phyloP scores from a whole-genome alignment of 2,113 vertebrate species.

The Elephantulus edwardii region DNA sequence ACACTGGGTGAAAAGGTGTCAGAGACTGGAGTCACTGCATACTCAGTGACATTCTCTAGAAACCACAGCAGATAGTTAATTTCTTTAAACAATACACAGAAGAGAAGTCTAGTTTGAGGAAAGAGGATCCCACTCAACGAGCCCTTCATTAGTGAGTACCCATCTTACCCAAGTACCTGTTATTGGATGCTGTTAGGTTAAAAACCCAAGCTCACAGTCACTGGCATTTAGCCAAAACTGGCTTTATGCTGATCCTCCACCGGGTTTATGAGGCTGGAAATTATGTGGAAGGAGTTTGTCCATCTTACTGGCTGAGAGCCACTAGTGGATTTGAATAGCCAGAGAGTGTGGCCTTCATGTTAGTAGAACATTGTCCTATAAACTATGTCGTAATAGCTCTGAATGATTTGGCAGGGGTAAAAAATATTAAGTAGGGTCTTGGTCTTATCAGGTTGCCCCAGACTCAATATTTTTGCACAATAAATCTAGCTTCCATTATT shows the following conservation, averaged over 20 bases:
- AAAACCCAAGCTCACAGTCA: too few relatives aligned
- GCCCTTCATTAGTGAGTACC: neutral
- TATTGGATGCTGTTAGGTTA: neutral
- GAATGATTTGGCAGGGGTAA: too few relatives aligned
- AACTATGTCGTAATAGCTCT: too few relatives aligned
- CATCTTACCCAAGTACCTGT: neutral
- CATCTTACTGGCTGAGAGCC: too few relatives aligned
- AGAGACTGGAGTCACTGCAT: slow-evolving; percentile 43
- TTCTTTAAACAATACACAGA: slow-evolving; percentile 37
- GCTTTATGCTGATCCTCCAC: too few relatives aligned
- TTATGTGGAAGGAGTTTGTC: too few relatives aligned
- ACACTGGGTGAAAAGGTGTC: neutral
- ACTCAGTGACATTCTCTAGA: slow-evolving; percentile 27
- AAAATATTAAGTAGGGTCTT: neutral
- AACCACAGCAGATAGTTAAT: slow-evolving; percentile 17
- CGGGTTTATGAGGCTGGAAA: too few relatives aligned
- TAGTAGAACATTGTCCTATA: too few relatives aligned
- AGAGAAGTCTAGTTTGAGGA: slow-evolving; percentile 41
- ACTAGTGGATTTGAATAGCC: too few relatives aligned
- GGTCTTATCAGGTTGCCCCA: neutral
- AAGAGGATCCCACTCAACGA: neutral
- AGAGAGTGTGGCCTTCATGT: too few relatives aligned
- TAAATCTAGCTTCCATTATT: neutral
- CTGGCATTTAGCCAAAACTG: too few relatives aligned
- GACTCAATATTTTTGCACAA: neutral